Evolutionary conservation across 1,140 invertebrate genomes (phyloP).

Genomic region (Hycleus cichorii): DNA sequence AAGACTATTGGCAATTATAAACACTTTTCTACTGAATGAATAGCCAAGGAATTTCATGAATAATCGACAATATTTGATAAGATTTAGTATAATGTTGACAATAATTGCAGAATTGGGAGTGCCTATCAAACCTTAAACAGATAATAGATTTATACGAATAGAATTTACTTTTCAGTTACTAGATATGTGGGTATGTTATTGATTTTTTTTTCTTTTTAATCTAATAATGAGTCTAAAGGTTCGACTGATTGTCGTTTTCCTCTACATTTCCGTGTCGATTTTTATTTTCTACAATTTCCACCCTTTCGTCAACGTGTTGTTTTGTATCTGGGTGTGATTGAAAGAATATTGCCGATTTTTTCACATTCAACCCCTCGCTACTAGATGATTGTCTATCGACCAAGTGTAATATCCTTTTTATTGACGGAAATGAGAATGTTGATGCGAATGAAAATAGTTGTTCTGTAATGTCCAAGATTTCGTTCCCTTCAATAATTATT

Average conservation of each 20-base stretch:
- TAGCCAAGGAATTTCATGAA: conserved; percentile 2
- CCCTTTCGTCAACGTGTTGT: background rate
- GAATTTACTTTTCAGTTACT: too few relatives aligned
- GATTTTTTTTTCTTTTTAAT: too few relatives aligned
- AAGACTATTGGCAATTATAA: too few relatives aligned
- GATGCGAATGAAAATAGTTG: background rate
- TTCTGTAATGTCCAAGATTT: too few relatives aligned
- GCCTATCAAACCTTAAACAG: conserved; percentile 5
- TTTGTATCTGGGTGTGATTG: conserved; percentile 18
- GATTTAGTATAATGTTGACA: conserved; percentile 3
- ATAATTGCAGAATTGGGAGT: conserved; percentile 16
- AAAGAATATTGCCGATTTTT: conserved; percentile 18
- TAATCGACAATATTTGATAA: conserved; percentile 9
- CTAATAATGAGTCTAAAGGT: too few relatives aligned
- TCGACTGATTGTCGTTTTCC: conserved; percentile 19
- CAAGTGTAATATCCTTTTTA: conserved; percentile 23
- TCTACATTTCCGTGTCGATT: conserved; percentile 17
- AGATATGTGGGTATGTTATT: too few relatives aligned
- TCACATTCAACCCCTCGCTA: background rate
- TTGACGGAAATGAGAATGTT: conserved; percentile 20
- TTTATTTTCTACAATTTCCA: conserved; percentile 6
- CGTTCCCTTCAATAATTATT: too few relatives aligned
- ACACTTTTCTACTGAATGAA: conserved; percentile 1
- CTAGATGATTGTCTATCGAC: conserved; percentile 23
- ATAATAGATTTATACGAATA: too few relatives aligned